phyloP scores from a whole-genome alignment of 92 coral and sea anemone species.

The Hydrozoanthus gracilis region DNA sequence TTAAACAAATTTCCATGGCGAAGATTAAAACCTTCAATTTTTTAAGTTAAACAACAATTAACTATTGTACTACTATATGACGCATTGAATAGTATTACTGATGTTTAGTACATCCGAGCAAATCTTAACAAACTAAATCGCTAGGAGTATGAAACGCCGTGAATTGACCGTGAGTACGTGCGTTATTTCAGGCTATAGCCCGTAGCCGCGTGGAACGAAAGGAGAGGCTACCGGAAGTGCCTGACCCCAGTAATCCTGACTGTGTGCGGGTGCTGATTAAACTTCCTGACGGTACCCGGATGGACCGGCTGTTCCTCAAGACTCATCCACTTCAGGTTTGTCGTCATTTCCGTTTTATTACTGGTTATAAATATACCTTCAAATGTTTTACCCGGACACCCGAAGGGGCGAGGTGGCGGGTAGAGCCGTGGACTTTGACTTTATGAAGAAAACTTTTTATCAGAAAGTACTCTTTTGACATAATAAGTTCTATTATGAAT shows the following conservation, averaged over 20 bases:
- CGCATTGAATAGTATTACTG: not conserved
- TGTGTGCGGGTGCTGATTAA: constrained; percentile 86
- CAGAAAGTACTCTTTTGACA: no score
- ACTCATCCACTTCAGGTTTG: constrained; percentile 88
- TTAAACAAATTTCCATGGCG: no score
- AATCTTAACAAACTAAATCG: no score
- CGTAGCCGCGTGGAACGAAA: constrained; percentile 71
- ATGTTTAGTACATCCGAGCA: no score
- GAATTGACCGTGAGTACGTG: no score
- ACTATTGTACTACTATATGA: not conserved
- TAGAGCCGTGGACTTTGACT: no score
- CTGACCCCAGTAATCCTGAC: constrained; percentile 69
- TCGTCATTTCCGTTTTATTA: not conserved
- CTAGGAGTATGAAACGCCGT: no score
- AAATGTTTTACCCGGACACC: no score
- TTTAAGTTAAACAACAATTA: not conserved
- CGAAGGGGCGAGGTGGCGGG: no score
- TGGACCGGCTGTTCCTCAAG: constrained; percentile 88
- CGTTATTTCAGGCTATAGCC: constrained; percentile 77
- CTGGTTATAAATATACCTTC: no score
- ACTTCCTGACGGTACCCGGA: constrained; percentile 85
- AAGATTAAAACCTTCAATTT: not conserved
- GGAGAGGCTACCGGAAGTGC: constrained; percentile 81
- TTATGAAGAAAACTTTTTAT: no score
- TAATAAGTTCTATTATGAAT: no score